Base-by-base conservation (phyloP, 2,888 invertebrate species). In the Tachina lurida region DNA sequence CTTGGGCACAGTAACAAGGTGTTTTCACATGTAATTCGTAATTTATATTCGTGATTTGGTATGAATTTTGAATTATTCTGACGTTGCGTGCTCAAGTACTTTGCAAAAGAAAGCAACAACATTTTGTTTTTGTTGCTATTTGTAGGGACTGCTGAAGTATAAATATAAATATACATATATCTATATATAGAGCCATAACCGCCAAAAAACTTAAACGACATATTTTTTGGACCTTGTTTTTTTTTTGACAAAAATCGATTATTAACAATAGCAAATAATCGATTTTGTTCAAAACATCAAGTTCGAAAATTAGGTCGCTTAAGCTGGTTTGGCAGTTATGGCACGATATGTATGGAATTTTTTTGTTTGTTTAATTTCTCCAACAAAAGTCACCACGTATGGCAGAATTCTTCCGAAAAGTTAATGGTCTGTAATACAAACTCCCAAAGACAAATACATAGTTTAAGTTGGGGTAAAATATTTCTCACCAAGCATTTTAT, bases 11-110 rank as follows among this genome's bases (percentile, higher is more conserved):
- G 81, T 75, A 85, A 86, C 56, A 78, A 78, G 71, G 63, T 86
- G 76, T 84, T 86, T 86, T 84, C 79, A 85, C 85, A 87, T 84
- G 87, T 86, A 80, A 82, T 86, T 83, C 80, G 77, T 78, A 80
- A 86, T 86, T 87, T 87, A 86, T 86, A 78, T 82, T 84, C 84
- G 82, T 79, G 84, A 79, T 84, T 84, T 87, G 87, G 68, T 84
- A 84, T 86, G 86, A 84, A 84, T 87, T 86, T 76, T 77, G 82
- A 86, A 84, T 73, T 79, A 75, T 79, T 79, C 63, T 70, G 39
- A 31, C 62, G 84, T 83, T 86, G 85, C 83, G 85, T 86, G 83
- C 65, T 74, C 68, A 81, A 74, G 77, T 78, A 81, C 39, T 84
- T 76, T n/a, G 60, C 39, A 43, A 43, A 54, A 67, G 47, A 15